Percentiles rank a stretch among this genome's conserved stretches.
Evolutionary conservation across 2,113 vertebrate species (phyloP).

Genomic region (Macroglossus sobrinus): DNA sequence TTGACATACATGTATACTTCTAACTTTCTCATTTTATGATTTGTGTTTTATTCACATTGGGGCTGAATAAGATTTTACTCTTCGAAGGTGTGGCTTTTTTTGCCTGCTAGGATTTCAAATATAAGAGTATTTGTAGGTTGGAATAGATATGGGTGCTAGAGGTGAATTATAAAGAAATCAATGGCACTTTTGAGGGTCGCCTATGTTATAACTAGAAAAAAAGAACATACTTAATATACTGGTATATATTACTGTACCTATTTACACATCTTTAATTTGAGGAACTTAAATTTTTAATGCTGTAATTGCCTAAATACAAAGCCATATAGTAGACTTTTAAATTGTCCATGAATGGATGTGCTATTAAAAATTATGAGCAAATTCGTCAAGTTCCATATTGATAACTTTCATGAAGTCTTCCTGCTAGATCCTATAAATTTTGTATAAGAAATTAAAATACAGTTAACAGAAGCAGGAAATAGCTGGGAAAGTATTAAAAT

Average conservation of each 20-base stretch:
- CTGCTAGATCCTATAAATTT: neutral
- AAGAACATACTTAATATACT: neutral
- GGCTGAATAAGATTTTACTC: neutral
- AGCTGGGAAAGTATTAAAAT: neutral
- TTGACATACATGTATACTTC: neutral
- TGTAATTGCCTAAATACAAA: neutral
- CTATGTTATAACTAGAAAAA: neutral
- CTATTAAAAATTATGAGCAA: neutral
- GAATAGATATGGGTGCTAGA: neutral
- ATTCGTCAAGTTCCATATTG: neutral
- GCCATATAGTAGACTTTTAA: neutral
- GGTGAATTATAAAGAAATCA: neutral
- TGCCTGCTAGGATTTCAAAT: neutral
- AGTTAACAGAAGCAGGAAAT: neutral
- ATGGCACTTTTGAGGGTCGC: neutral
- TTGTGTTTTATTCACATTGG: neutral
- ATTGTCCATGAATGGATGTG: neutral
- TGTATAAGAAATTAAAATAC: neutral
- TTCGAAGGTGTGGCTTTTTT: neutral
- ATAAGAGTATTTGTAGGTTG: neutral
- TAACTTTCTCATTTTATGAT: neutral
- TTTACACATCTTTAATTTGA: conserved; percentile 6
- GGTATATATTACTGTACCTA: neutral
- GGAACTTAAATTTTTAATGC: neutral
- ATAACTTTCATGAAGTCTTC: neutral